phyloP scores from a whole-genome alignment of 2,797 vertebrate genomes.

The Ptychobarbus kaznakovi region DNA sequence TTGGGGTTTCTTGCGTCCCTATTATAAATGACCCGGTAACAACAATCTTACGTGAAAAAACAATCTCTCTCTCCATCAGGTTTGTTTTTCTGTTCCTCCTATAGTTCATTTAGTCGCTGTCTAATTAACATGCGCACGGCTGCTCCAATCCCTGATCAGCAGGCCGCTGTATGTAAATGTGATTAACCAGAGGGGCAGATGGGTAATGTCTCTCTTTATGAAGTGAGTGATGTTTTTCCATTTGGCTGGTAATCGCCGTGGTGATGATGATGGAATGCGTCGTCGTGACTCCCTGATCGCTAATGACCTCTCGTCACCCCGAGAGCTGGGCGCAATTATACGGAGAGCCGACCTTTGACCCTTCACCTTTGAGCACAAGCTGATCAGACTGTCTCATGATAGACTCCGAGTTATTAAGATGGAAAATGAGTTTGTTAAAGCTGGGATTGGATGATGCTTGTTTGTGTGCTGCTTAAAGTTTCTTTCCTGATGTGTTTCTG shows the following conservation, averaged over 20 bases:
- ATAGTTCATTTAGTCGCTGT: constrained; percentile 64
- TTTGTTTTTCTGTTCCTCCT: constrained; percentile 21
- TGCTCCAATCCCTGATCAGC: constrained; percentile 42
- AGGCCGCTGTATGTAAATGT: constrained; percentile 55
- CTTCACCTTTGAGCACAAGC: constrained; percentile 13
- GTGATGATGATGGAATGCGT: constrained; percentile 73
- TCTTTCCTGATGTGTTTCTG: neutral
- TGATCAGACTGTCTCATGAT: constrained; percentile 15
- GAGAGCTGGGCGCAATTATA: constrained; percentile 47
- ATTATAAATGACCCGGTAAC: neutral
- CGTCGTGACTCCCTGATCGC: constrained; percentile 61
- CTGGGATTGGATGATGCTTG: neutral
- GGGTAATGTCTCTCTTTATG: constrained; percentile 72
- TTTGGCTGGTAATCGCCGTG: constrained; percentile 71
- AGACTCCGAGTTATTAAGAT: neutral
- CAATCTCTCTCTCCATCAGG: neutral
- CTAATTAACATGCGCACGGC: constrained; percentile 44
- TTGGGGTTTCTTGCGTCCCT: neutral
- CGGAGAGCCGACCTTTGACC: constrained; percentile 53
- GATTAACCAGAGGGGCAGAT: constrained; percentile 69
- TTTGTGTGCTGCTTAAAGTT: neutral
- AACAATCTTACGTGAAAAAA: neutral
- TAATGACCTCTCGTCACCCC: constrained; percentile 21
- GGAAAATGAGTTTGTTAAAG: neutral
- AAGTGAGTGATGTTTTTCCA: constrained; percentile 75